Evolutionary conservation across 2,797 vertebrate genomes (phyloP).

Genomic region (Petrocephalus sullivani): DNA sequence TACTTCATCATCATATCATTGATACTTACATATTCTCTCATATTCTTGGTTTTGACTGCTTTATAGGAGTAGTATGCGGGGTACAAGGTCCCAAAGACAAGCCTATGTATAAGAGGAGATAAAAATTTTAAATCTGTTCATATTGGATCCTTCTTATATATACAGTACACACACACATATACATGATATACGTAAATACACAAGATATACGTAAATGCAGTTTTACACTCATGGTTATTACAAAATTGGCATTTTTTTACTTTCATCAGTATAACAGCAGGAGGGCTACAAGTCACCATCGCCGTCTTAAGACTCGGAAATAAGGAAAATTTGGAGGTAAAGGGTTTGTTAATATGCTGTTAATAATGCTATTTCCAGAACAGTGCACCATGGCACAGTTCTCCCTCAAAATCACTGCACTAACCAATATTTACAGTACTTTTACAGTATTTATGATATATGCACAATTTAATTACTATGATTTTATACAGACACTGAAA

Average conservation of each 20-base stretch:
- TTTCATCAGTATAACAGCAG: neutral
- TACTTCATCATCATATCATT: neutral
- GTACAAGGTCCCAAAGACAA: conserved; percentile 78
- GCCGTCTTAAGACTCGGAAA: neutral
- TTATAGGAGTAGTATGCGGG: conserved; percentile 82
- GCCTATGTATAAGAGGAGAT: conserved; percentile 51
- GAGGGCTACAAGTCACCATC: neutral
- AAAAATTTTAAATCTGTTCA: neutral
- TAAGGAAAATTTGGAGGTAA: neutral
- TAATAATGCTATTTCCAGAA: neutral
- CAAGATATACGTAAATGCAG: neutral
- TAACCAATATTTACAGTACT: neutral
- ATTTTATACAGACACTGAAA: neutral
- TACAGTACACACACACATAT: no score
- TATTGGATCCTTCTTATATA: neutral
- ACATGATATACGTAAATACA: no score
- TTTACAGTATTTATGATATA: neutral
- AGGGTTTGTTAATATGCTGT: neutral
- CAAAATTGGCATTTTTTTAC: neutral
- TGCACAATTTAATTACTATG: neutral
- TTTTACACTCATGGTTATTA: neutral
- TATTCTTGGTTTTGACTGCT: conserved; percentile 79
- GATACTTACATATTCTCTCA: conserved; percentile 81
- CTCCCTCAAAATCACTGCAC: neutral
- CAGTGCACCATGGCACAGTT: neutral